Base-by-base conservation (phyloP, 2,797 vertebrate genomes). In the Ammospiza maritima region DNA sequence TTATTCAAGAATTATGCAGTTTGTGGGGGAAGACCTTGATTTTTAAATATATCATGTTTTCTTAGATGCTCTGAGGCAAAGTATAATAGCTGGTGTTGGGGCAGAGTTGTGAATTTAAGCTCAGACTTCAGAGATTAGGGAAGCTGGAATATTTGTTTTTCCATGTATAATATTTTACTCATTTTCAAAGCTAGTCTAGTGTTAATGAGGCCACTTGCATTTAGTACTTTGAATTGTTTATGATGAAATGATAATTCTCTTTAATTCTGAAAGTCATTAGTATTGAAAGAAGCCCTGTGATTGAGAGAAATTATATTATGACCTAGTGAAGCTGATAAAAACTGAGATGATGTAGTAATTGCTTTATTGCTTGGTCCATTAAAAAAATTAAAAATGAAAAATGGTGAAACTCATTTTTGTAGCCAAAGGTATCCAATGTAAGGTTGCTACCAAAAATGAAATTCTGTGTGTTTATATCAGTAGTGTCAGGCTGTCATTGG, bases 131-230 rank as follows among this genome's bases (percentile, higher is more conserved):
- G 40, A 83, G 13, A 79, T 83, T 36, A 85, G 36, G 48, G n/a
- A 88, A 65, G 77, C 17, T 8, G 19, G 30, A 78, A 77, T 94
- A 36, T 89, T 93, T 93, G 47, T 53, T 93, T 89, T 91, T 65
- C 38, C 10, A 11, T 32, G 19, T 36, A 58, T 85, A 45, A 58
- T 83, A 56, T 67, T 93, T 92, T 91, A 42, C 14, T 30, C 47
- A 48, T 25, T 48, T 48, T 48, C 47, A 48, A 48, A 48, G 47
- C 23, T 25, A 48, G 47, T 25, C 47, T 53, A 53, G 48, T 44
- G 70, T 86, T 93, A 94, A 91, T 90, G 51, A 94, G 48, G 66
- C 34, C 26, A 27, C 91, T 93, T 92, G 26, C 88, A 62, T 91
- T 66, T 94, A 91, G 73, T 48, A 30, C 22, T 77, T 91, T 69